phyloP scores from a whole-genome alignment of 2,797 vertebrate species.

The Sparidentex hasta region DNA sequence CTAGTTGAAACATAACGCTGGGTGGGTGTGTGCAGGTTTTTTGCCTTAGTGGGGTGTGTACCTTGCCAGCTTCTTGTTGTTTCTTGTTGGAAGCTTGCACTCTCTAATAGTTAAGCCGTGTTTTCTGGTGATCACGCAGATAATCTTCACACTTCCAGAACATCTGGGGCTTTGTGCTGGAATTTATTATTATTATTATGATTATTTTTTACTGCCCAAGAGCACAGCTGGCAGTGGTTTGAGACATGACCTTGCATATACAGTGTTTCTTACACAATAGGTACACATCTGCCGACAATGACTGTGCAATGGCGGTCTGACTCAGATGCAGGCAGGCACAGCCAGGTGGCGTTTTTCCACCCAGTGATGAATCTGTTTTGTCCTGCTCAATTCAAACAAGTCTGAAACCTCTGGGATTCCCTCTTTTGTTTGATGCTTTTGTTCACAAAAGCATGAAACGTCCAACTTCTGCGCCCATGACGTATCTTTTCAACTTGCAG shows the following conservation, averaged over 20 bases:
- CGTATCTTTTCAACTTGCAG: background rate
- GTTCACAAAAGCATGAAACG: background rate
- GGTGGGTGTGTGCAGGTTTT: conserved; percentile 37
- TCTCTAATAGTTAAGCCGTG: conserved; percentile 44
- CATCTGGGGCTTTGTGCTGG: background rate
- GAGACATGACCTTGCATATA: conserved; percentile 23
- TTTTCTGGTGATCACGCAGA: background rate
- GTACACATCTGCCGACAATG: conserved; percentile 20
- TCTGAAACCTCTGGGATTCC: conserved; percentile 27
- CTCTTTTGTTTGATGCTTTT: conserved; percentile 6
- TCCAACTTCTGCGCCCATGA: background rate
- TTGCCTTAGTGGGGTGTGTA: conserved; percentile 67
- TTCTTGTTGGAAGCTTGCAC: conserved; percentile 71
- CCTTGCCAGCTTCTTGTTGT: conserved; percentile 56
- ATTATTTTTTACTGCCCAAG: background rate
- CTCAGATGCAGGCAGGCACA: conserved; percentile 52
- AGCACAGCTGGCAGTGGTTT: conserved; percentile 17
- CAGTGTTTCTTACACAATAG: conserved; percentile 42
- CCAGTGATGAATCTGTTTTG: conserved; percentile 38
- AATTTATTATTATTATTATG: background rate
- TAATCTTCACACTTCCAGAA: conserved; percentile 18
- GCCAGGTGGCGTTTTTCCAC: conserved; percentile 30
- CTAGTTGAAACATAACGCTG: conserved; percentile 13
- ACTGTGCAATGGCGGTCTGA: conserved; percentile 44
- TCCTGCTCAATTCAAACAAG: conserved; percentile 24